Conservation (phyloP, 2,797 vertebrate genomes). For the Sphenodon punctatus region DNA sequence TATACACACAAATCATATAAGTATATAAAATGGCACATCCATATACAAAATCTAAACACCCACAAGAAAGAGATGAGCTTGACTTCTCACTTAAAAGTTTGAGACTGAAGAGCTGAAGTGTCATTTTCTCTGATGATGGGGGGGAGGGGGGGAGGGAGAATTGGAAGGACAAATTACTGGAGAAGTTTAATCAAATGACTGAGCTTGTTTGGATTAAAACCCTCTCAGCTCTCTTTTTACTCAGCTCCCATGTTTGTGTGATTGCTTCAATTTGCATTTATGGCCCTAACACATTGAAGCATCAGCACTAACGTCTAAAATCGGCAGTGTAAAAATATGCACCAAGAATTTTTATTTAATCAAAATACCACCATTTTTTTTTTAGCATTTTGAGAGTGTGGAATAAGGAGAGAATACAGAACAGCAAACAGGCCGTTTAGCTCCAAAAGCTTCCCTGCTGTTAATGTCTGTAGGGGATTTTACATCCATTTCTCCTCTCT, state of each 20-base stretch:
- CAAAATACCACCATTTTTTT: constrained; percentile 24
- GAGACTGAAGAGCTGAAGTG: background rate
- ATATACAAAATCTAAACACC: fast-evolving
- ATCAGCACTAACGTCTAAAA: constrained; percentile 29
- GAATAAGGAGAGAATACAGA: constrained; percentile 24
- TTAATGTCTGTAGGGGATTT: background rate
- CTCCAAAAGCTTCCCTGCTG: background rate
- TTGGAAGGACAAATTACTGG: constrained; percentile 36
- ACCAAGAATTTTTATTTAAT: constrained; percentile 61
- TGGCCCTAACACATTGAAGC: constrained; percentile 24
- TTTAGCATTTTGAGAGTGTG: background rate
- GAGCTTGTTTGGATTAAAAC: constrained; percentile 49
- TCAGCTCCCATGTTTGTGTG: constrained; percentile 39
- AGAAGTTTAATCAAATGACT: constrained; percentile 49
- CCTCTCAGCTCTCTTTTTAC: constrained; percentile 32
- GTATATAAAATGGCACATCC: fast-evolving
- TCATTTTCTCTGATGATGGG: background rate
- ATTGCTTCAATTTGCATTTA: constrained; percentile 62
- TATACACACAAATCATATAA: fast-evolving
- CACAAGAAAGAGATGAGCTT: background rate
- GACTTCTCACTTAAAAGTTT: background rate
- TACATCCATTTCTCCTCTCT: background rate
- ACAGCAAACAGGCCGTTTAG: background rate
- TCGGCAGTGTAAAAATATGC: constrained; percentile 14
- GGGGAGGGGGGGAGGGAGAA: background rate